Base-by-base conservation (phyloP, 92 coral and sea anemone species). In the Porites cylindrica region DNA sequence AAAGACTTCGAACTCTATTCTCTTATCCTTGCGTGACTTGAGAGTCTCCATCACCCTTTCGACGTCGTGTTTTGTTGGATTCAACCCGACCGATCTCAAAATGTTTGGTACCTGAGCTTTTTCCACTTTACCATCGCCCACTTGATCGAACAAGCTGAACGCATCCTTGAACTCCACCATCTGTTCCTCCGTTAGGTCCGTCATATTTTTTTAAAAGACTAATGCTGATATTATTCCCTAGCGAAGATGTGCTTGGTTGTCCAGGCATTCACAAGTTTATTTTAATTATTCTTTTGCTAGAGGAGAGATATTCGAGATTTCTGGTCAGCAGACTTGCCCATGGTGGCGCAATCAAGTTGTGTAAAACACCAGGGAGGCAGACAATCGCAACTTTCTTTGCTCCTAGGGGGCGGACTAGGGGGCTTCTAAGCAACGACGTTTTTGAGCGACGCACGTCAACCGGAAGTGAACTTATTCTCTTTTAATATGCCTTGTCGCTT, bases 151-250 rank as follows among this genome's bases (percentile, higher is more conserved):
- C 61, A 95, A 90, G 62, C 93, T 80, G 88, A 90, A 95, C 8
- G 98, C 95, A 66, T 95, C 98, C 79, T 88, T 93, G 74, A 95
- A 77, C 79, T 95, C 98, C 66, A 88, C 69, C 11, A 95, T 78
- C 75, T 91, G 91, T 13, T 92, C 98, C 53, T 95, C 98, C 23
- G 87, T 60, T 23, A 95, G 93, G 51, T 82, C 92, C 9, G 85
- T 54, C 95, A 92, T 92, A 4, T 32, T 52, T 9, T 80, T 19
- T 19, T 2, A 18, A 4, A 11, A 21, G 16, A 21, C 54, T 24
- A 10, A 8, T 12, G 9, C 66, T 19, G 13, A 13, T 26, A 38
- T 4, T 32, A 24, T 54, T 59, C 2, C 13, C 16, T 6, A 20
- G 18, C 16, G 2, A 24, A 9, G 12, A n/a, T 8, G 8, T 7